Evolutionary conservation across 2,797 vertebrate species (phyloP).

Genomic region (Anguilla obscura): DNA sequence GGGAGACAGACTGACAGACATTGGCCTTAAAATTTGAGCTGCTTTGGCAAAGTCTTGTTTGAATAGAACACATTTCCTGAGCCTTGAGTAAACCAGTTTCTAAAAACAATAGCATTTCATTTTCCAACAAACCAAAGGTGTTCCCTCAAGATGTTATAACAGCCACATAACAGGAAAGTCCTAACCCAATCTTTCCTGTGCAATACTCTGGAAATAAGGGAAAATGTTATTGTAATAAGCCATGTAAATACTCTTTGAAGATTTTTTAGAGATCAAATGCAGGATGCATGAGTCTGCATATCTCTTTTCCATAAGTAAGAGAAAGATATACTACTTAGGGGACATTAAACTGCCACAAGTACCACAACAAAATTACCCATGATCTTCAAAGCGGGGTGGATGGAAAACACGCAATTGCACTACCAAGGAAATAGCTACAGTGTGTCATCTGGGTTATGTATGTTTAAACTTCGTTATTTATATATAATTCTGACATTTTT

Average conservation of each 20-base stretch:
- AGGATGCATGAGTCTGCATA: not conserved
- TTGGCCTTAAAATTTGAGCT: not conserved
- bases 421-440: no score
- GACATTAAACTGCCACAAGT: no score
- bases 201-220: not conserved
- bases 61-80: constrained; percentile 13
- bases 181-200: not conserved
- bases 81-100: not conserved
- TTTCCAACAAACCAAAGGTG: constrained; percentile 30
- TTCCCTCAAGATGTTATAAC: not conserved
- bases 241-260: not conserved
- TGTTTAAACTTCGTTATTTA: no score
- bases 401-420: no score
- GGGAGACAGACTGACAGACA: not conserved
- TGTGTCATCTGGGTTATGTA: no score
- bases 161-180: not conserved
- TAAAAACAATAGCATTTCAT: constrained; percentile 31
- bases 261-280: not conserved
- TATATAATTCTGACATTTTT: no score
- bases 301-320: not conserved
- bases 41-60: not conserved
- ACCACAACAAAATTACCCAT: no score
- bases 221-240: not conserved
- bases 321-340: not conserved
- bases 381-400: no score